These are phyloP conservation scores for Girardinichthys multiradiatus DNA, from an alignment of 2,113 vertebrate species.

Conservation along the genomic window DNA sequence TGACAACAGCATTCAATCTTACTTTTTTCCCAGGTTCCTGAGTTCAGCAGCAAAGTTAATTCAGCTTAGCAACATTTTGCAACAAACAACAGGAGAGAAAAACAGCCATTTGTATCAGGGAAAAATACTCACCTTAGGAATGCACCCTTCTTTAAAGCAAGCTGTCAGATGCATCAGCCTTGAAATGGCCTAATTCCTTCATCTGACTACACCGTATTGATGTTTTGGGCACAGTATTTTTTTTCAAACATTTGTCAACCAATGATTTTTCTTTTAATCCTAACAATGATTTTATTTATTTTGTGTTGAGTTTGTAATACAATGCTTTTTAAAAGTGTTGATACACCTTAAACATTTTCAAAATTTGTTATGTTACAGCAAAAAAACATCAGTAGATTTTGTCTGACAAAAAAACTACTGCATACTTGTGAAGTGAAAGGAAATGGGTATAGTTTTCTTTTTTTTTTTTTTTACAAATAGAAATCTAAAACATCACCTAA, in stretches of 20 bases:
- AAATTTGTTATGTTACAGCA: background rate
- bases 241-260: slow-evolving; percentile 19
- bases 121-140: slow-evolving; percentile 7
- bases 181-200: slow-evolving; percentile 19
- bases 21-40: background rate
- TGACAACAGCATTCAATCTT: background rate
- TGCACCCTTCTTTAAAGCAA: slow-evolving; percentile 23
- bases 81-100: too few relatives aligned
- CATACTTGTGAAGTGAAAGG: too few relatives aligned
- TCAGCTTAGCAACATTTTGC: background rate
- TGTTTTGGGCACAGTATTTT: slow-evolving; percentile 46
- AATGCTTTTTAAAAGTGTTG: background rate
- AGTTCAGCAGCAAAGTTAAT: background rate
- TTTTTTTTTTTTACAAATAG: too few relatives aligned
- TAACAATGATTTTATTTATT: background rate
- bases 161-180: slow-evolving; percentile 12
- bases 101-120: background rate
- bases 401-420: too few relatives aligned
- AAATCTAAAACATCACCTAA: too few relatives aligned
- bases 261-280: background rate
- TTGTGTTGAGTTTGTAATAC: background rate
- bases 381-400: too few relatives aligned
- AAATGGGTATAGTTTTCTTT: too few relatives aligned
- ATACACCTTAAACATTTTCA: background rate
- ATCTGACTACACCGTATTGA: slow-evolving; percentile 47